Evolutionary conservation across 1,140 invertebrate genomes (phyloP).

Genomic region (Arion vulgaris): DNA sequence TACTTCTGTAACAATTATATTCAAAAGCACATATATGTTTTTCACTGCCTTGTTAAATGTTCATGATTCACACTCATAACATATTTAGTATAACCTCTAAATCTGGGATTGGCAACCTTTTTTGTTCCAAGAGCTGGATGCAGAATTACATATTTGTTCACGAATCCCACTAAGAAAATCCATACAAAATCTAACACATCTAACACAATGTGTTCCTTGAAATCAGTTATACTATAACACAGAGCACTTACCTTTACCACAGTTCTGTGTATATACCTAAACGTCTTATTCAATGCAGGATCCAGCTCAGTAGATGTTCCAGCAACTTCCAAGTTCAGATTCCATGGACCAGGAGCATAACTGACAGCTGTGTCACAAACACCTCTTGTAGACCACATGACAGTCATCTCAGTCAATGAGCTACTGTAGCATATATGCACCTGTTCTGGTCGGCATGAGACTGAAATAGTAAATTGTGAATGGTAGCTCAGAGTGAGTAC

Average conservation of each 20-base stretch:
- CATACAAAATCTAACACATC: no score
- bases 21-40: no score
- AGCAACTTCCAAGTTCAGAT: slow-evolving; percentile 4
- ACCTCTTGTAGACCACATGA: slow-evolving; percentile 55
- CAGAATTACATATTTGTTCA: no score
- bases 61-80: no score
- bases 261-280: slow-evolving; percentile 48
- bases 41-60: no score
- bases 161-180: no score
- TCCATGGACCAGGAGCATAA: slow-evolving; percentile 49
- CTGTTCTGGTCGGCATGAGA: slow-evolving; percentile 48
- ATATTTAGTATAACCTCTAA: no score
- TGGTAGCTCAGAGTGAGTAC: neutral
- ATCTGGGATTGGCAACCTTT: no score
- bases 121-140: no score
- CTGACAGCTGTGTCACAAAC: slow-evolving; percentile 43
- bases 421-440: slow-evolving; percentile 54
- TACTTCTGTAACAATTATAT: no score
- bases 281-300: slow-evolving; percentile 33
- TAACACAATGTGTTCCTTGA: no score
- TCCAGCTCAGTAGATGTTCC: slow-evolving; percentile 38
- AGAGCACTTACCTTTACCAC: slow-evolving; percentile 44
- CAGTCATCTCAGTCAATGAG: slow-evolving; percentile 43
- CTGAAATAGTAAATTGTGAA: slow-evolving; percentile 36
- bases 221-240: no score